Conservation (phyloP, 2,113 vertebrate species). For the Calcarius ornatus region DNA sequence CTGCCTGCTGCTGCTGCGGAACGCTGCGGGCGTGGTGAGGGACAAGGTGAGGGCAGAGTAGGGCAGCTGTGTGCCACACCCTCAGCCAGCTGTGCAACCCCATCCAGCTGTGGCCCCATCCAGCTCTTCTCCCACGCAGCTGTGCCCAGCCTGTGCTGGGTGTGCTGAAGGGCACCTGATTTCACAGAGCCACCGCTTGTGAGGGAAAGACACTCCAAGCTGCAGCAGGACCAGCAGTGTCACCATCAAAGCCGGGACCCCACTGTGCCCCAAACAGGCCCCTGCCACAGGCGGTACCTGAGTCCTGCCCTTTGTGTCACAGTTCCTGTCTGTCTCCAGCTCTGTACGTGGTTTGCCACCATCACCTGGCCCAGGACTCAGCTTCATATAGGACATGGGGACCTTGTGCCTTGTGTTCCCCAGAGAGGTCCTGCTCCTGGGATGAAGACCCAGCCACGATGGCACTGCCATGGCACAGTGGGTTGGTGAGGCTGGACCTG, state of each 20-base stretch:
- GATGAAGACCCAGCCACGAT: neutral
- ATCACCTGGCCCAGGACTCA: accelerated
- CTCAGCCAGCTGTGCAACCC: neutral
- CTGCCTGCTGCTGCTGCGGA: neutral
- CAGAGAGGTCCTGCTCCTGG: neutral
- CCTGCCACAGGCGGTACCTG: accelerated
- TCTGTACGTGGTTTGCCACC: neutral
- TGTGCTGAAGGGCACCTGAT: accelerated
- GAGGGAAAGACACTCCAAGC: neutral
- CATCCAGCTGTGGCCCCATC: neutral
- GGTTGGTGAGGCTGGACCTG: accelerated
- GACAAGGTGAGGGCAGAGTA: neutral
- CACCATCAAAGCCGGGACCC: neutral
- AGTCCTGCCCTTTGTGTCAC: accelerated
- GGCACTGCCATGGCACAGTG: neutral
- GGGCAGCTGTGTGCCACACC: neutral
- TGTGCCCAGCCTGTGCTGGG: neutral
- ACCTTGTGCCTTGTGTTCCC: neutral
- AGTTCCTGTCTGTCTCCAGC: neutral
- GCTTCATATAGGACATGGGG: accelerated
- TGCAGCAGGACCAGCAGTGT: neutral
- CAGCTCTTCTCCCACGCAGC: neutral
- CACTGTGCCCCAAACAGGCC: neutral
- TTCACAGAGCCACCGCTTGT: neutral
- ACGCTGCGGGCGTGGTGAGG: accelerated